These are phyloP conservation scores for Psix sp. DNA, from an alignment of 1,140 invertebrate genomes.

Conservation along the genomic window DNA sequence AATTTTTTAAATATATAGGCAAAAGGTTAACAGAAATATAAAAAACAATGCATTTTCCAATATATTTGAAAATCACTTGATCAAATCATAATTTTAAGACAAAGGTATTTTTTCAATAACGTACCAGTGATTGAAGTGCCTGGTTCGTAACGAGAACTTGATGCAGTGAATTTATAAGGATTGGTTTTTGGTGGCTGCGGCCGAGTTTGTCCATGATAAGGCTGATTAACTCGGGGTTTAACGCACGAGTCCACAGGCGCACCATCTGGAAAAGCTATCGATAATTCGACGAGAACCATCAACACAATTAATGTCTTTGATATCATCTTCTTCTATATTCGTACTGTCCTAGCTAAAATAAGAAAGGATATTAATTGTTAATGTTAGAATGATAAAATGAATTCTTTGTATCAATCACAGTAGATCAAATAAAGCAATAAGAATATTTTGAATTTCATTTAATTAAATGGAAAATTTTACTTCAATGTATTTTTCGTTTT, in stretches of 20 bases:
- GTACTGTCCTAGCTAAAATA: too few species aligned
- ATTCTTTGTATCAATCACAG: too few species aligned
- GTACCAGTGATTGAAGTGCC: slow-evolving; percentile 82
- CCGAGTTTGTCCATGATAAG: slow-evolving; percentile 83
- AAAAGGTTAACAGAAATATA: too few species aligned
- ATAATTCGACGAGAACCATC: slow-evolving; percentile 38
- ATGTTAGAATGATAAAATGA: not conserved
- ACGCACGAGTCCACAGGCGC: slow-evolving; percentile 87
- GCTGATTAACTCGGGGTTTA: slow-evolving; percentile 83
- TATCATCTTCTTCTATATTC: too few species aligned
- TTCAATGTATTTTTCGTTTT: too few species aligned
- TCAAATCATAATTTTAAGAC: too few species aligned
- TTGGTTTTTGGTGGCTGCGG: slow-evolving; percentile 80
- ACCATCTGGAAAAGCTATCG: slow-evolving; percentile 82
- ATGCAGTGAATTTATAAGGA: slow-evolving; percentile 82
- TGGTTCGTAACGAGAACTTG: slow-evolving; percentile 80
- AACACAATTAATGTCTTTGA: slow-evolving; percentile 46
- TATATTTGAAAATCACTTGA: too few species aligned
- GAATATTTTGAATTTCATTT: not conserved
- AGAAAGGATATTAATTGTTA: too few species aligned
- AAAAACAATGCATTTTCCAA: too few species aligned
- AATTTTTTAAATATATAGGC: too few species aligned
- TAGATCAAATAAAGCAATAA: not conserved
- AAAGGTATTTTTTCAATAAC: slow-evolving; percentile 1
- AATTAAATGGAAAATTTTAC: not conserved